Conservation (phyloP, 2,888 invertebrate genomes). For the Eupithecia centaureata region DNA sequence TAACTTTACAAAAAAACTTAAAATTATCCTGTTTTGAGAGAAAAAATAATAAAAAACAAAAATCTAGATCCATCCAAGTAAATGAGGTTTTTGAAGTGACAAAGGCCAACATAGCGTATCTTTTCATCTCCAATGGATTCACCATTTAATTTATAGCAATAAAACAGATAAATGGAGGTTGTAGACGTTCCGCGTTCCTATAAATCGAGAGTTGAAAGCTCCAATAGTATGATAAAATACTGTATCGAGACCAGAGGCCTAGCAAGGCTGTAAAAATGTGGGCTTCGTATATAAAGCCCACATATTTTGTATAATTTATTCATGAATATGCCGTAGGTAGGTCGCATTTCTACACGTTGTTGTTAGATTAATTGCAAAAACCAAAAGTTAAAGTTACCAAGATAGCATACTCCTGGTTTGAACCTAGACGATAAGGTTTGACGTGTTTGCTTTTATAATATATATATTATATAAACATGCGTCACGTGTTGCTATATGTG, state of each 20-base stretch:
- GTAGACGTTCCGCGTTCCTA: constrained; percentile 77
- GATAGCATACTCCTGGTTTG: too few relatives aligned
- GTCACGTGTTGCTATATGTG: too few relatives aligned
- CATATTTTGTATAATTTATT: too few relatives aligned
- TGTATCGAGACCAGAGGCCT: constrained; percentile 22
- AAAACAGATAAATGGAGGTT: constrained; percentile 76
- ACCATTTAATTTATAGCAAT: constrained; percentile 81
- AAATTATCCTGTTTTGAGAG: too few relatives aligned
- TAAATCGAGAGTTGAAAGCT: constrained; percentile 56
- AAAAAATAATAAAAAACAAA: too few relatives aligned
- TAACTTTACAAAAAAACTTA: too few relatives aligned
- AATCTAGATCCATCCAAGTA: not conserved
- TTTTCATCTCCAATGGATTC: constrained; percentile 73
- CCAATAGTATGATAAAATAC: constrained; percentile 52
- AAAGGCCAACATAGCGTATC: constrained; percentile 66
- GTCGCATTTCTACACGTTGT: fast-evolving
- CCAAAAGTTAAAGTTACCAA: not conserved
- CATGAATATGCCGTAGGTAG: not conserved
- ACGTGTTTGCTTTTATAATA: too few relatives aligned
- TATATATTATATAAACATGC: too few relatives aligned
- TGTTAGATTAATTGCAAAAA: not conserved
- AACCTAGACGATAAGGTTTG: too few relatives aligned
- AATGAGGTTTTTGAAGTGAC: constrained; percentile 17
- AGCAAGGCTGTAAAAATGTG: not conserved
- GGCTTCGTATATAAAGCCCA: not conserved